Evolutionary conservation across 2,797 vertebrate genomes (phyloP).

Genomic region (Cuniculus paca): DNA sequence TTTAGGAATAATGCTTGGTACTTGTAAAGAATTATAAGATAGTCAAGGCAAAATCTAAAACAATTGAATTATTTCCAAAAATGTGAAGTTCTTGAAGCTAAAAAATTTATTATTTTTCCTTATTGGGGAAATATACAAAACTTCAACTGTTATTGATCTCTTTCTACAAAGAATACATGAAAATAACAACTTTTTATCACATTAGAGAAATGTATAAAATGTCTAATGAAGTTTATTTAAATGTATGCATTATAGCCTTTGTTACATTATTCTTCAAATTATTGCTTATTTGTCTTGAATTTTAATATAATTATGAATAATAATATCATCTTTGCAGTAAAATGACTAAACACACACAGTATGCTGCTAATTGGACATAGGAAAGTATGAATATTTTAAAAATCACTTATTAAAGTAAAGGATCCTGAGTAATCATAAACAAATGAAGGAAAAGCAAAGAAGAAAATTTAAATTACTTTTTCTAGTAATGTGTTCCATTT

Average conservation of each 20-base stretch:
- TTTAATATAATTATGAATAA: neutral
- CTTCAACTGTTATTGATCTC: neutral
- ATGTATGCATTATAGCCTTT: neutral
- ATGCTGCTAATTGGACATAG: neutral
- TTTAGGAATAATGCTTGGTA: constrained; percentile 1
- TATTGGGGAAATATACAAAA: neutral
- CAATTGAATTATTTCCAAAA: constrained; percentile 45
- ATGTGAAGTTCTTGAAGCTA: neutral
- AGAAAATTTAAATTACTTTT: constrained; percentile 16
- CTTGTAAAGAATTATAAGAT: constrained; percentile 24
- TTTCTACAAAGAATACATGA: neutral
- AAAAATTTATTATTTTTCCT: neutral
- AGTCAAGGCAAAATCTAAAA: constrained; percentile 24
- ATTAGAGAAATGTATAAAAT: constrained; percentile 43
- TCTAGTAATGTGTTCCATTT: neutral
- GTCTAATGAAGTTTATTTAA: neutral
- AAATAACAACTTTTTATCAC: neutral
- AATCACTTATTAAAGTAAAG: constrained; percentile 30
- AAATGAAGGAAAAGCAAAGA: neutral
- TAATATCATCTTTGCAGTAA: constrained; percentile 23
- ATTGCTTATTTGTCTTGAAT: neutral
- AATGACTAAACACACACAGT: neutral
- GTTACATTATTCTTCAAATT: constrained; percentile 46
- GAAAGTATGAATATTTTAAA: constrained; percentile 20
- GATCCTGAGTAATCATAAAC: neutral